phyloP scores from a whole-genome alignment of 2,113 vertebrate genomes.

The Lota lota region DNA sequence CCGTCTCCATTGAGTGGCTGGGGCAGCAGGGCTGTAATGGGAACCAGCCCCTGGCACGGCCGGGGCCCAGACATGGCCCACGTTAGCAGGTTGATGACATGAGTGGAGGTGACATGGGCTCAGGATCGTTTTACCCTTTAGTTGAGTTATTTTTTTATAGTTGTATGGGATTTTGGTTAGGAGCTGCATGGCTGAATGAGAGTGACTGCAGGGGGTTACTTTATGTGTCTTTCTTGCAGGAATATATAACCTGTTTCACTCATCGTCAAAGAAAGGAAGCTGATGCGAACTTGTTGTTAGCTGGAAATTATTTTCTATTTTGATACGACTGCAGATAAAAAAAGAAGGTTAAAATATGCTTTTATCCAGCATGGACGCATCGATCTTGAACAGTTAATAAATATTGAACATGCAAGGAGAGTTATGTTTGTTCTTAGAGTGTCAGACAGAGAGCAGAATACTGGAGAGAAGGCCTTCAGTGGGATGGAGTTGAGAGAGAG shows the following conservation, averaged over 20 bases:
- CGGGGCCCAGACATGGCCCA: constrained; percentile 51
- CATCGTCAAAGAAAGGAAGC: background rate
- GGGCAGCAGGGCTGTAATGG: constrained; percentile 57
- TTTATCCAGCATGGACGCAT: background rate
- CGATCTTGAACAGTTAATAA: no score
- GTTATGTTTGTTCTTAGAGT: no score
- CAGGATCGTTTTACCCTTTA: constrained; percentile 73
- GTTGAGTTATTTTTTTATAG: constrained; percentile 26
- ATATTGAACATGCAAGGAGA: no score
- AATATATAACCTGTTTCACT: background rate
- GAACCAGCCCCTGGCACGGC: constrained; percentile 53
- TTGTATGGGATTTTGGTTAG: background rate
- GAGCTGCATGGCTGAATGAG: background rate
- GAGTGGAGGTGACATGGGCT: constrained; percentile 72
- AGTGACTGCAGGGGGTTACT: background rate
- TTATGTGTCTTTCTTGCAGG: background rate
- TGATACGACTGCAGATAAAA: background rate
- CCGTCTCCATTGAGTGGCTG: constrained; percentile 51
- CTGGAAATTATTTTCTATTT: background rate
- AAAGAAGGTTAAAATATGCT: background rate
- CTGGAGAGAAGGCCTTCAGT: background rate
- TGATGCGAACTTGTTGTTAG: background rate
- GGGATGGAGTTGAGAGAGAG: background rate
- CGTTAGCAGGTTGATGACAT: constrained; percentile 64
- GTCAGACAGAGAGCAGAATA: background rate